Base-by-base conservation (phyloP, 2,888 invertebrate genomes). In the Leptura quadrifasciata region DNA sequence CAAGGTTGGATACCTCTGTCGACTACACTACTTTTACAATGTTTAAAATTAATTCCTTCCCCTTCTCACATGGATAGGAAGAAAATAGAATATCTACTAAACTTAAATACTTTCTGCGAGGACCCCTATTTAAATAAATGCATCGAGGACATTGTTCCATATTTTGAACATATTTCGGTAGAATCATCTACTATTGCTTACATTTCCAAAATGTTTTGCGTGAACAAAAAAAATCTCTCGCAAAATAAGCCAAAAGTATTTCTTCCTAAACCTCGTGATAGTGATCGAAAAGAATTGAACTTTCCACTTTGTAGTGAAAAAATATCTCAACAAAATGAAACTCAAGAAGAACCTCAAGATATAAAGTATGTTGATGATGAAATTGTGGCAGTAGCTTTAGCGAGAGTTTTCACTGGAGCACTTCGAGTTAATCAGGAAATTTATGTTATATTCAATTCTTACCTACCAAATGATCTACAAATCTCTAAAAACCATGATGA, bases 1-100 rank as follows among this genome's bases (percentile, higher is more conserved):
- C 94, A 94, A 54, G 95, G 96, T 85, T 99, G 98, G 98, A 90
- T 98, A 64, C 97, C 98, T 5, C 89, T 99, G 65, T 95, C 98
- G 6, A 90, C 90, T 54, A 93, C 95, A 21, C 94, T 98, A n/a
- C 90, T 98, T 15, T 92, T 94, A 80, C 95, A 95, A 92, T 95
- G 97, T 0, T 94, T 95, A 82, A 90, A 91, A 63, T 93, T 94
- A 86, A 91, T 98, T n/a, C 97, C 98, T 0, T 92, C 96, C 0
- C 98, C 98, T 0, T 91, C 93, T 82, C 91, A 93, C 77, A 92
- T 98, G 35, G 90, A 91, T 6, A 92, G 93, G 65, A 94, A 95
- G 80, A 94, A 96, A 86, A 94, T 96, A 0, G 95, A 97, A 87
- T 94, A 95, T 84, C 90, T 98, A 17, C 93, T 98, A 90, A 95